Evolutionary conservation across 2,888 invertebrate genomes (phyloP).

Genomic region (Cerceris ruficornis): DNA sequence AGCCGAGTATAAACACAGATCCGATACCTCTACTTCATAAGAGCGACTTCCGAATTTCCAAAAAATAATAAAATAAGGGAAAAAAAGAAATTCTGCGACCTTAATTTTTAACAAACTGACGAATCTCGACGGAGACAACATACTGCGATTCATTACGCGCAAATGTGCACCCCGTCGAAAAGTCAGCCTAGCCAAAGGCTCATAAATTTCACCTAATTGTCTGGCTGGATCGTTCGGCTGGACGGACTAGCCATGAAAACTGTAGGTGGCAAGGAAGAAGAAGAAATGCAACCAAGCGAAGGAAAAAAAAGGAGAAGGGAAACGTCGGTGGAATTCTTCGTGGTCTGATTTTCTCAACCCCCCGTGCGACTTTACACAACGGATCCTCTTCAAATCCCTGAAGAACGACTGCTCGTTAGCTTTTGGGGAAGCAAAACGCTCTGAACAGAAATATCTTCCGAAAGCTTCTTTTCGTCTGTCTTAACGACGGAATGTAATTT

Average conservation of each 20-base stretch:
- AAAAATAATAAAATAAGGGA: too few relatives aligned
- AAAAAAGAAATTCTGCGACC: too few relatives aligned
- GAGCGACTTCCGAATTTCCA: too few relatives aligned
- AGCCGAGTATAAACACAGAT: too few relatives aligned
- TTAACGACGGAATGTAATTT: not conserved
- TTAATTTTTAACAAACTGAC: not conserved
- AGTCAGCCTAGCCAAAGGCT: constrained; percentile 26
- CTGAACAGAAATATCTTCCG: constrained; percentile 20
- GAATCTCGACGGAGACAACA: not conserved
- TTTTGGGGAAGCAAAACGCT: constrained; percentile 30
- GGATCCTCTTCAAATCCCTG: constrained; percentile 13
- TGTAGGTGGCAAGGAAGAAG: constrained; percentile 9
- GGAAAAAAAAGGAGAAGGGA: not conserved
- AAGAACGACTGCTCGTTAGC: constrained; percentile 23
- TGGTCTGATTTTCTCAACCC: constrained; percentile 1
- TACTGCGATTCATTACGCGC: not conserved
- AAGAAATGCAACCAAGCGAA: not conserved
- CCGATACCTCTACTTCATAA: too few relatives aligned
- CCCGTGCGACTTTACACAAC: constrained; percentile 6
- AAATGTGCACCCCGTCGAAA: constrained; percentile 13
- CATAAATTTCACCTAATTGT: constrained; percentile 56
- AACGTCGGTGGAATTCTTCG: constrained; percentile 2
- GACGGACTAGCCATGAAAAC: constrained; percentile 22
- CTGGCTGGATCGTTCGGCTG: not conserved
- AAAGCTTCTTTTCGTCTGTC: constrained; percentile 12